Conservation (phyloP, 2,113 vertebrate species). For the Poecile atricapillus region DNA sequence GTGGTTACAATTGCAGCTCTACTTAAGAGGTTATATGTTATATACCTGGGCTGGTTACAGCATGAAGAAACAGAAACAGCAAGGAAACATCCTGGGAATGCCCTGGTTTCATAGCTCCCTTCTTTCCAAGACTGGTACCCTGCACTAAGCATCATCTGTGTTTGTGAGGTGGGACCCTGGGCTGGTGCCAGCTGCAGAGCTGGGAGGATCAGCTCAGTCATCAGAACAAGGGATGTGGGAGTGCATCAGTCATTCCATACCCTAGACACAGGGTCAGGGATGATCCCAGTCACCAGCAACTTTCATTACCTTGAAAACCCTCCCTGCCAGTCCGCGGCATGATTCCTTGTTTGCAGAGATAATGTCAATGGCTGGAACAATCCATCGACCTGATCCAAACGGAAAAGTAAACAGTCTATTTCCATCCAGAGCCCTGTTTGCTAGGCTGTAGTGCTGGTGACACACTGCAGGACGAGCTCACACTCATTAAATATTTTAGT, state of each 20-base stretch:
- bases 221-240: neutral
- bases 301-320: neutral
- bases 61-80: neutral
- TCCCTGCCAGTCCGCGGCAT: neutral
- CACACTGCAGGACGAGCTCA: neutral
- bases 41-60: accelerated
- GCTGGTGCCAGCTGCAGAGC: no score
- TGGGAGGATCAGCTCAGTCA: accelerated
- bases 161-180: neutral
- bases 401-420: constrained; percentile 26
- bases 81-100: neutral
- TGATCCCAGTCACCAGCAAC: neutral
- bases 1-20: neutral
- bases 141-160: neutral
- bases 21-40: no score
- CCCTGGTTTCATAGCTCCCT: accelerated
- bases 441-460: neutral
- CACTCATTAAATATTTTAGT: constrained; percentile 7
- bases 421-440: constrained; percentile 3
- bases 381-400: neutral
- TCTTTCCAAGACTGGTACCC: no score
- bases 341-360: constrained; percentile 21
- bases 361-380: constrained; percentile 30
- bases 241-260: neutral
- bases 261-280: accelerated